Evolutionary conservation across 2,797 vertebrate species (phyloP).

Genomic region (Mormyrops attenuatus): DNA sequence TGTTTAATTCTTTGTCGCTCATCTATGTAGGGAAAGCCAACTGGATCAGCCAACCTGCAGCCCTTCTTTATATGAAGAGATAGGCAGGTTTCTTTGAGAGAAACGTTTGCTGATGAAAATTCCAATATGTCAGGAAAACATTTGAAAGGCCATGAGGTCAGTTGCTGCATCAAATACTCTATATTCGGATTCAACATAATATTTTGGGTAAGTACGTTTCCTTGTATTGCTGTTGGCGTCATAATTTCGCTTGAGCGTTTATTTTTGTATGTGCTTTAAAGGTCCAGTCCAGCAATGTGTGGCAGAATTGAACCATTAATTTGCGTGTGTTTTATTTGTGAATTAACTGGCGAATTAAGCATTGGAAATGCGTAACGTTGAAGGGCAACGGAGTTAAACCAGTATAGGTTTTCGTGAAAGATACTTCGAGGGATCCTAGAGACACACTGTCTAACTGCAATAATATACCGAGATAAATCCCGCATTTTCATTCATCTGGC

Average conservation of each 20-base stretch:
- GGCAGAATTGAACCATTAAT: not conserved
- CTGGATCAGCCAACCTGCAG: conserved; percentile 24
- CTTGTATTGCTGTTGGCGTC: not conserved
- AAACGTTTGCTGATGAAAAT: conserved; percentile 62
- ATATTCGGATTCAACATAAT: conserved; percentile 99
- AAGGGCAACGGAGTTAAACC: not conserved
- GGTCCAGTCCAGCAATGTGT: not conserved
- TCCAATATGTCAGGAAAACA: conserved; percentile 91
- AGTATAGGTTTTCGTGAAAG: not conserved
- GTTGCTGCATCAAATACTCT: conserved; percentile 99
- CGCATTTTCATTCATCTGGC: not conserved
- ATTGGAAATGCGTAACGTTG: not conserved
- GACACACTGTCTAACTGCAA: not conserved
- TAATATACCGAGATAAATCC: not conserved
- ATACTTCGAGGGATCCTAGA: not conserved
- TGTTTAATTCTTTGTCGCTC: not conserved
- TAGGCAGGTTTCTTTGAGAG: conserved; percentile 22
- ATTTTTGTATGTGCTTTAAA: not conserved
- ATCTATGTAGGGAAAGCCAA: conserved; percentile 3
- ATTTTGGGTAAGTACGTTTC: conserved; percentile 82
- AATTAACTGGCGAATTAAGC: not conserved
- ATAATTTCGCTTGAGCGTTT: not conserved
- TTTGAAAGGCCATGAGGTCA: conserved; percentile 94
- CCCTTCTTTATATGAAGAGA: conserved; percentile 1
- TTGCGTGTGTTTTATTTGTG: not conserved